phyloP scores from a whole-genome alignment of 2,797 vertebrate species.

The Philypnodon macrostomus region DNA sequence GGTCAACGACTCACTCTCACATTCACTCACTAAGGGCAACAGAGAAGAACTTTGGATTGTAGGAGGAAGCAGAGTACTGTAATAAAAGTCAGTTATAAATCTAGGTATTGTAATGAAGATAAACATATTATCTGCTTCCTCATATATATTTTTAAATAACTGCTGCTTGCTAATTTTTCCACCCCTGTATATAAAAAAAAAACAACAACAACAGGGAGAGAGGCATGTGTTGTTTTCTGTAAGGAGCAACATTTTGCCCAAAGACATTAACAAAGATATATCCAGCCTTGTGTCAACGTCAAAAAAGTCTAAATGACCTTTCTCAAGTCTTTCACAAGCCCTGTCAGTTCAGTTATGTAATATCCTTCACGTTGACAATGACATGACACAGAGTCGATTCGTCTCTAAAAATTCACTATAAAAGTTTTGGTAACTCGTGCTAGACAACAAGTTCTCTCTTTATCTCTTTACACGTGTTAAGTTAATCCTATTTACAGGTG shows the following conservation, averaged over 20 bases:
- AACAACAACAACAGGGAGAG: too few relatives aligned
- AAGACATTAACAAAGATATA: slow-evolving; percentile 7
- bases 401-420: slow-evolving; percentile 5
- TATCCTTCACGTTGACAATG: slow-evolving; percentile 9
- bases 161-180: too few relatives aligned
- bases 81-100: too few relatives aligned
- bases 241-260: neutral
- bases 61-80: too few relatives aligned
- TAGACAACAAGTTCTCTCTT: slow-evolving; percentile 15
- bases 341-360: slow-evolving; percentile 3
- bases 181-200: too few relatives aligned
- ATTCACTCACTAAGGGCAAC: too few relatives aligned
- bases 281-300: neutral
- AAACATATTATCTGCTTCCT: too few relatives aligned
- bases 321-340: slow-evolving; percentile 1
- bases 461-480: slow-evolving; percentile 19
- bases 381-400: slow-evolving; percentile 22
- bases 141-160: too few relatives aligned
- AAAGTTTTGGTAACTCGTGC: slow-evolving; percentile 16
- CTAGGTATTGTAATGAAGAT: too few relatives aligned
- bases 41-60: too few relatives aligned
- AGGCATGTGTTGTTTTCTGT: too few relatives aligned
- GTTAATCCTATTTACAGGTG: slow-evolving; percentile 20
- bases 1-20: too few relatives aligned
- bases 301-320: neutral